phyloP scores from a whole-genome alignment of 2,888 invertebrate species.

The Brachyptera putata region DNA sequence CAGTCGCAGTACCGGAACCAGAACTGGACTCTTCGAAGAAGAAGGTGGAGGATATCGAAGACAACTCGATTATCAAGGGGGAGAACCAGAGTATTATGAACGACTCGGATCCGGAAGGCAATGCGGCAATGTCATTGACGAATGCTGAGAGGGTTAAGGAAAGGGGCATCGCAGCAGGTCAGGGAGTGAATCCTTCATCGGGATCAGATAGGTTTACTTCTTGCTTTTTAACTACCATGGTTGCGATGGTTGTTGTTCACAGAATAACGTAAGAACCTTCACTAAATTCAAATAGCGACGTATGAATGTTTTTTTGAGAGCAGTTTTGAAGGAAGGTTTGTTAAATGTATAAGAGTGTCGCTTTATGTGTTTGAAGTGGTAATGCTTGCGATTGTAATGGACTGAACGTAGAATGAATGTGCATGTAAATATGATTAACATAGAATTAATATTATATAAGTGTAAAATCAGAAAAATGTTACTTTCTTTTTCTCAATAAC shows the following conservation, averaged over 20 bases:
- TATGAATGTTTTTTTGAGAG: neutral
- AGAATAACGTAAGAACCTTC: constrained; percentile 11
- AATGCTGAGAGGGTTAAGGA: constrained; percentile 40
- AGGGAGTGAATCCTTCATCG: neutral
- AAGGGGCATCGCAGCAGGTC: constrained; percentile 35
- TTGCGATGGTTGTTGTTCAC: constrained; percentile 1
- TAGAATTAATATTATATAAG: neutral
- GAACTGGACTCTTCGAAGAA: constrained; percentile 36
- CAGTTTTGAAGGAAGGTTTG: neutral
- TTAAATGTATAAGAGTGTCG: neutral
- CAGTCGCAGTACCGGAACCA: constrained; percentile 42
- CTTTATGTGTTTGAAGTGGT: neutral
- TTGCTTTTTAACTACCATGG: neutral
- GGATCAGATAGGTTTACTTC: neutral
- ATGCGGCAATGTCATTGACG: constrained; percentile 42
- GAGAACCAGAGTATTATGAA: constrained; percentile 47
- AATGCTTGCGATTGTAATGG: neutral
- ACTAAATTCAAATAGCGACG: neutral
- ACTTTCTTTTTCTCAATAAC: constrained; percentile 2
- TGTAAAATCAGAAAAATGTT: neutral
- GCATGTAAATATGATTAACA: neutral
- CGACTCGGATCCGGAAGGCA: constrained; percentile 39
- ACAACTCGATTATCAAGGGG: constrained; percentile 38
- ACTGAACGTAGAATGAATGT: neutral
- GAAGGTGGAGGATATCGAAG: constrained; percentile 37